phyloP scores from a whole-genome alignment of 2,888 invertebrate genomes.

The Tipula lateralis region DNA sequence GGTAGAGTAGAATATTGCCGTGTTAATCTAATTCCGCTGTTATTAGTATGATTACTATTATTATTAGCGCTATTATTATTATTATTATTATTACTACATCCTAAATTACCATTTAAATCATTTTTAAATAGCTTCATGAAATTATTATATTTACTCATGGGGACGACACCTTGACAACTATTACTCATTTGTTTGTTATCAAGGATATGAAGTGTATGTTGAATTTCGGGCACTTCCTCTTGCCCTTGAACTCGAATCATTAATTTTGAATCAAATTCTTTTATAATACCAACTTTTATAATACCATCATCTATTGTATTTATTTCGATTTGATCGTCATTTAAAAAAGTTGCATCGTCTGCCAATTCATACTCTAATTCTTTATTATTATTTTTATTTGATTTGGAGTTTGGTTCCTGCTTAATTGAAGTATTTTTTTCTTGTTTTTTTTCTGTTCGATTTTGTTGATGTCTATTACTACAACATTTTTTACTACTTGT shows the following conservation, averaged over 20 bases:
- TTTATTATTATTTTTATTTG: conserved; percentile 36
- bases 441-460: conserved; percentile 35
- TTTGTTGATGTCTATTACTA: conserved; percentile 6
- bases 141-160: background rate
- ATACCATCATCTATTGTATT: conserved; percentile 38
- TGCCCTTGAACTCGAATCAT: conserved; percentile 60
- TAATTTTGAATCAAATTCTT: conserved; percentile 49
- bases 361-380: conserved; percentile 55
- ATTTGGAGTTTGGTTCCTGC: background rate
- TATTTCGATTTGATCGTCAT: conserved; percentile 38
- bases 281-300: conserved; percentile 52
- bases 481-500: conserved; percentile 34
- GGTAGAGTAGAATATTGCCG: conserved; percentile 39
- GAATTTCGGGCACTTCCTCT: conserved; percentile 63
- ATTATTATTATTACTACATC: background rate
- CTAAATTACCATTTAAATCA: conserved; percentile 30
- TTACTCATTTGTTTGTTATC: conserved; percentile 27
- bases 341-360: conserved; percentile 52
- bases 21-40: background rate
- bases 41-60: background rate
- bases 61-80: background rate
- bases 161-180: background rate
- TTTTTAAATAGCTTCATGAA: background rate
- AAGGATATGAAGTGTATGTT: conserved; percentile 37
- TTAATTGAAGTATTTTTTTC: conserved; percentile 36